Evolutionary conservation across 2,888 invertebrate genomes (phyloP).

Genomic region (Galerucella nymphaeae): DNA sequence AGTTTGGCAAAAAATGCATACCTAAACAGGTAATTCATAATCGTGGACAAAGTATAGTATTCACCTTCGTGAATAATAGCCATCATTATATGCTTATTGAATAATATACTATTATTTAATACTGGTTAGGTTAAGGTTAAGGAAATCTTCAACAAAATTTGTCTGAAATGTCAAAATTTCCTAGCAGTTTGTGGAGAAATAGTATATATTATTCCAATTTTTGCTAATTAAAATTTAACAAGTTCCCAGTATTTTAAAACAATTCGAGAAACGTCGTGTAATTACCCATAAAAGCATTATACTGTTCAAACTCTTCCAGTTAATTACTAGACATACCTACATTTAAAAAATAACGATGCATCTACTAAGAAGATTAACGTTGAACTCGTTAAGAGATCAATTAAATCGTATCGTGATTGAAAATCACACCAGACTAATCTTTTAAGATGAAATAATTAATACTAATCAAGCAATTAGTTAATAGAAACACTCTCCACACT

Average conservation of each 20-base stretch:
- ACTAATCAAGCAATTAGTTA: conserved; percentile 24
- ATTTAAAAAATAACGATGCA: not conserved
- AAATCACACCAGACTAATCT: conserved; percentile 11
- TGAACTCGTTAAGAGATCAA: conserved; percentile 9
- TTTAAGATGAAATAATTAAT: conserved; percentile 10
- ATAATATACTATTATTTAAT: too few species aligned
- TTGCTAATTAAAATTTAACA: too few species aligned
- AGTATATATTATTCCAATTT: too few species aligned
- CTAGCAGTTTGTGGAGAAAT: too few species aligned
- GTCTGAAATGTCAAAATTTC: too few species aligned
- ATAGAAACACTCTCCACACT: conserved; percentile 10
- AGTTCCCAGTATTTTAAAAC: not conserved
- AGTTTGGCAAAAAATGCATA: too few species aligned
- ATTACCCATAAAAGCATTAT: not conserved
- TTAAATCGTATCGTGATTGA: conserved; percentile 19
- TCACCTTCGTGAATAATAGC: too few species aligned
- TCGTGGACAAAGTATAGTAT: too few species aligned
- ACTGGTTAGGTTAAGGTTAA: too few species aligned
- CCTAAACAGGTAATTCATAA: too few species aligned
- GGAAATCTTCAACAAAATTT: too few species aligned
- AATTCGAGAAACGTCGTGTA: not conserved
- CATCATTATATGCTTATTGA: too few species aligned
- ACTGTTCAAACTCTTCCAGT: not conserved
- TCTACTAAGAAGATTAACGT: not conserved
- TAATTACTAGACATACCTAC: conserved; percentile 3